Evolutionary conservation across 2,797 vertebrate genomes (phyloP).

Genomic region (Apogon talboti): DNA sequence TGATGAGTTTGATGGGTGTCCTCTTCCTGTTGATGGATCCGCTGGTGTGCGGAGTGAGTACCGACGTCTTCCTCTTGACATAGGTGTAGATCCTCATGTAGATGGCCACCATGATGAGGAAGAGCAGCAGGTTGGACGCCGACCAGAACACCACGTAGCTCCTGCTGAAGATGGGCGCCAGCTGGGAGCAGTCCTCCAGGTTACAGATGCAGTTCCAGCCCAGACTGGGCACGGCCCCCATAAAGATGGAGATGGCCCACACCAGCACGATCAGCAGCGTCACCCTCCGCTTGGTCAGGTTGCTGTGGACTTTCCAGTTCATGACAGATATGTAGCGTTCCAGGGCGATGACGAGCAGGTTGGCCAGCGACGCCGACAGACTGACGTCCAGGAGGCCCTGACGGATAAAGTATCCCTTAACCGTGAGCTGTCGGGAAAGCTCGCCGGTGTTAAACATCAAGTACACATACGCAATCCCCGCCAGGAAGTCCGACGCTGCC

Average conservation of each 20-base stretch:
- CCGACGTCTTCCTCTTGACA: slow-evolving; percentile 90
- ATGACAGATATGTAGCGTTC: slow-evolving; percentile 96
- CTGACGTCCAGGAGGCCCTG: slow-evolving; percentile 95
- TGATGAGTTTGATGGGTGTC: slow-evolving; percentile 96
- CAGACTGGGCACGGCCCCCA: slow-evolving; percentile 93
- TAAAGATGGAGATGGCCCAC: slow-evolving; percentile 93
- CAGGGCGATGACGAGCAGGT: slow-evolving; percentile 93
- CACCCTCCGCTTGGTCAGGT: slow-evolving; percentile 94
- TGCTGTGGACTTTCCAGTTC: slow-evolving; percentile 94
- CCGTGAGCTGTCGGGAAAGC: slow-evolving; percentile 86
- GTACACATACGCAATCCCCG: slow-evolving; percentile 95
- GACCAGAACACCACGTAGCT: slow-evolving; percentile 98
- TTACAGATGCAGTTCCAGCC: slow-evolving; percentile 98
- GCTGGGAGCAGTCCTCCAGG: slow-evolving; percentile 87
- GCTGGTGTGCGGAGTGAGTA: slow-evolving; percentile 88
- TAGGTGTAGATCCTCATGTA: slow-evolving; percentile 95
- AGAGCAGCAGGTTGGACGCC: slow-evolving; percentile 90
- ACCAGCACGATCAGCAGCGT: slow-evolving; percentile 91
- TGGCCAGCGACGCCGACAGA: slow-evolving; percentile 93
- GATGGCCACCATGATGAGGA: slow-evolving; percentile 93
- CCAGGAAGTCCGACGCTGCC: slow-evolving; percentile 95
- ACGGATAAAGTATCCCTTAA: slow-evolving; percentile 92
- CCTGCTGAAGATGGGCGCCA: slow-evolving; percentile 95
- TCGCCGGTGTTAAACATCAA: slow-evolving; percentile 96
- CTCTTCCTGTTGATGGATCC: slow-evolving; percentile 92